Evolutionary conservation across 2,888 invertebrate genomes (phyloP), one percentile per base, ranked within the genome.

Genomic region (Drosophila bunnanda): DNA sequence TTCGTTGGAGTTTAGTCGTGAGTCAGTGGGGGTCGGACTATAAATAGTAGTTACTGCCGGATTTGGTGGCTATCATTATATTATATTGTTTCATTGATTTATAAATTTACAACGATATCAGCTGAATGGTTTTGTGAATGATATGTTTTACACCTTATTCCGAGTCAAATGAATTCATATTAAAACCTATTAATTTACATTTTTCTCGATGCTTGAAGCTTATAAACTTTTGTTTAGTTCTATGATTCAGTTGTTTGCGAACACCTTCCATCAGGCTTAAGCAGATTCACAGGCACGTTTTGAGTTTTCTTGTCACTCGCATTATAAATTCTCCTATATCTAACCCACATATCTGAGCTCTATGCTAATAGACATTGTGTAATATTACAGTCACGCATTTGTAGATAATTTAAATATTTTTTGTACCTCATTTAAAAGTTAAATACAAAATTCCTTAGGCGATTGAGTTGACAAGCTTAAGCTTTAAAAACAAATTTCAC

Each of bases 401-500:
- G 1, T 17, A 28, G 13, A 59, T 59, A 54, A 39, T 34, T 59
- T 39, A 9, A 32, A 20, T 32, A 30, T 4, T 10, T 9, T 15
- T 0, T 22, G 2, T 8, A 20, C 15, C 15, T 12, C 7, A 53
- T 22, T 56, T 17, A 22, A 59, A 56, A 22, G 4, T 55, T 6
- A 32, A 30, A 38, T 28, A 9, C n/a, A 8, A 9, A 12, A 32
- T 56, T 28, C 5, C 28, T 28, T 10, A 17, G 28, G n/a, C 10
- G 28, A n/a, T 10, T 10, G 13, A 30, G 17, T 48, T 50, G 13
- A 50, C 17, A 48, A 17, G 2, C n/a, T 25, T 44, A 28, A 28
- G 30, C 10, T 48, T 55, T 55, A 4, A 22, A 34, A 70, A 71
- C n/a, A 50, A 64, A 50, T 64, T 28, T 43, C 22, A 8, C 22